These are phyloP conservation scores for Brenthis daphne DNA, from an alignment of 2,888 invertebrate species.

Conservation along the genomic window DNA sequence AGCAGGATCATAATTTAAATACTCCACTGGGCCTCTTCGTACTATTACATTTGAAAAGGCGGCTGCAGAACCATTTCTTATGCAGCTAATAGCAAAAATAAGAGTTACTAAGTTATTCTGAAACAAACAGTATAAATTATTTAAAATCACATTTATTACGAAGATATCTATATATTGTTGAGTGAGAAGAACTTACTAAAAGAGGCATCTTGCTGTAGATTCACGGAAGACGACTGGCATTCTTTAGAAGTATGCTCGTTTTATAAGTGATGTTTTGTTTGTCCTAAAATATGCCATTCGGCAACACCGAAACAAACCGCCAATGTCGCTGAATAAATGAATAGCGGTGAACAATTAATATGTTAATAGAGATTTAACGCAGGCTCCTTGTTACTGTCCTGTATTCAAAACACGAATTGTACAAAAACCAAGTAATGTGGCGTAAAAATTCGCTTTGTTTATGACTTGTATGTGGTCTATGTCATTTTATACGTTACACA, in stretches of 20 bases:
- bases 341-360: constrained; percentile 75
- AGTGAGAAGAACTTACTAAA: constrained; percentile 60
- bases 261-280: constrained; percentile 74
- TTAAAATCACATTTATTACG: constrained; percentile 9
- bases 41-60: constrained; percentile 68
- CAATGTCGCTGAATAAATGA: constrained; percentile 76
- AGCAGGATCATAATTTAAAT: constrained; percentile 59
- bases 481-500: constrained; percentile 59
- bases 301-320: constrained; percentile 79
- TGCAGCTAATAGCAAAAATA: constrained; percentile 47
- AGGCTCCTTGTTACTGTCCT: constrained; percentile 56
- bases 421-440: constrained; percentile 62
- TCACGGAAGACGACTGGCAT: constrained; percentile 70
- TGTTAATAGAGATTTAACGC: constrained; percentile 74
- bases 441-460: constrained; percentile 64
- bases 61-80: constrained; percentile 48
- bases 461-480: constrained; percentile 41
- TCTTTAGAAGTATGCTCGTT: constrained; percentile 64
- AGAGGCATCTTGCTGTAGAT: constrained; percentile 74
- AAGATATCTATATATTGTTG: constrained; percentile 16
- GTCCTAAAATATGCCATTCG: constrained; percentile 72
- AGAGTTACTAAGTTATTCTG: constrained; percentile 50
- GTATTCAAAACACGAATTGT: constrained; percentile 68
- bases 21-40: constrained; percentile 59
- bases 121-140: constrained; percentile 45